phyloP scores from a whole-genome alignment of 2,888 invertebrate genomes.

The Prosopocoilus inquinatus region DNA sequence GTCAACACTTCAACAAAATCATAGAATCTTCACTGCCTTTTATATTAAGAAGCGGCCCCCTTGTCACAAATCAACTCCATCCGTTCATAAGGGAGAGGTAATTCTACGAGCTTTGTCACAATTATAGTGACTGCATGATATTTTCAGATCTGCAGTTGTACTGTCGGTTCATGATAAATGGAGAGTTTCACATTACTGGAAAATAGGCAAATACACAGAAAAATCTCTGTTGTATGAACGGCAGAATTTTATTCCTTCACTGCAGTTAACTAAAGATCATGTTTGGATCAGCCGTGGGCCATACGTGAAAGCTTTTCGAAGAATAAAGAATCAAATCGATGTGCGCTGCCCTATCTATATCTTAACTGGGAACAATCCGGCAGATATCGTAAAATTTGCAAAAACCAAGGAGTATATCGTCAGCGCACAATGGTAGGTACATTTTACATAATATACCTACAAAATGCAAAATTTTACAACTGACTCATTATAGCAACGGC shows the following conservation, averaged over 20 bases:
- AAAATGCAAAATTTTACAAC: neutral
- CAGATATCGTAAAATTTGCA: slow-evolving; percentile 53
- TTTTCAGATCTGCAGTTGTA: slow-evolving; percentile 18
- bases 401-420: slow-evolving; percentile 46
- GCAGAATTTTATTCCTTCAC: slow-evolving; percentile 55
- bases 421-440: slow-evolving; percentile 49
- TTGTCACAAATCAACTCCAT: slow-evolving; percentile 29
- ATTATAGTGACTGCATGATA: neutral
- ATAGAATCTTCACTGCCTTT: slow-evolving; percentile 34
- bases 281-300: slow-evolving; percentile 57
- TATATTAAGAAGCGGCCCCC: slow-evolving; percentile 6
- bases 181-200: slow-evolving; percentile 57
- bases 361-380: slow-evolving; percentile 32
- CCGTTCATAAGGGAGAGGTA: slow-evolving; percentile 25
- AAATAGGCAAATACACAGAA: slow-evolving; percentile 54
- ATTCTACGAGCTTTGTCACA: slow-evolving; percentile 1
- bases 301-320: slow-evolving; percentile 43
- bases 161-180: slow-evolving; percentile 37
- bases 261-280: slow-evolving; percentile 52
- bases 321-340: slow-evolving; percentile 29
- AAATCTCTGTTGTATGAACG: slow-evolving; percentile 49
- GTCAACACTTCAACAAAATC: slow-evolving; percentile 51
- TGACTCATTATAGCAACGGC: slow-evolving; percentile 45
- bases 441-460: neutral
- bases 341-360: slow-evolving; percentile 26